Evolutionary conservation across 2,888 invertebrate genomes (phyloP).

Genomic region (Cosmia pyralina): DNA sequence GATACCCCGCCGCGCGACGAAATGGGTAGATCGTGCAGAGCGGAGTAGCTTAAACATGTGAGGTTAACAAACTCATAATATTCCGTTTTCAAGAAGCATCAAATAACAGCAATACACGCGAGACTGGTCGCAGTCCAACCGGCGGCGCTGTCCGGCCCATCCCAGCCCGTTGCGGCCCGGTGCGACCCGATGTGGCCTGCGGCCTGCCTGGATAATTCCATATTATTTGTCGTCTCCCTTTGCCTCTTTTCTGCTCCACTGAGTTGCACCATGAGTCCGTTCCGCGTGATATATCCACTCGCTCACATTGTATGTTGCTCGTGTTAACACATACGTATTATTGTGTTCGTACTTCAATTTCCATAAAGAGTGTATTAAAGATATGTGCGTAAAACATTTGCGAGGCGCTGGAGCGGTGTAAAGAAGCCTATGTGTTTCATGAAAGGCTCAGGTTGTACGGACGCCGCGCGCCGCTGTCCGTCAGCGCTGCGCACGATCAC

Average conservation of each 20-base stretch:
- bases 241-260: slow-evolving; percentile 30
- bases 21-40: not conserved
- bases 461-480: slow-evolving; percentile 12
- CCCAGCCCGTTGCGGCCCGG: not conserved
- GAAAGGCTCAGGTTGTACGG: slow-evolving; percentile 16
- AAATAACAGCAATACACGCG: slow-evolving; percentile 16
- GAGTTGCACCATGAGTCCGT: slow-evolving; percentile 15
- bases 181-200: not conserved
- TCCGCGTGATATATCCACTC: slow-evolving; percentile 7
- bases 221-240: slow-evolving; percentile 27
- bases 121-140: not conserved
- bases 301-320: slow-evolving; percentile 7
- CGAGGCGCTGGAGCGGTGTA: too few species aligned
- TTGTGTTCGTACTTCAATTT: slow-evolving; percentile 34
- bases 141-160: not conserved
- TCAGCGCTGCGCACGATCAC: slow-evolving; percentile 39
- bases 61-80: slow-evolving; percentile 14
- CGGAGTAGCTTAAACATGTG: slow-evolving; percentile 4
- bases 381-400: too few species aligned
- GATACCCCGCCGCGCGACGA: not conserved
- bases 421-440: slow-evolving; percentile 29
- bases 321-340: slow-evolving; percentile 20
- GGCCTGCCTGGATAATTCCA: not conserved
- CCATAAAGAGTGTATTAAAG: slow-evolving; percentile 38
- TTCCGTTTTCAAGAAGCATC: slow-evolving; percentile 8